Evolutionary conservation across 1,140 invertebrate genomes (phyloP), one percentile per base, ranked within the genome.

Genomic region (Tetramorium alpestre): DNA sequence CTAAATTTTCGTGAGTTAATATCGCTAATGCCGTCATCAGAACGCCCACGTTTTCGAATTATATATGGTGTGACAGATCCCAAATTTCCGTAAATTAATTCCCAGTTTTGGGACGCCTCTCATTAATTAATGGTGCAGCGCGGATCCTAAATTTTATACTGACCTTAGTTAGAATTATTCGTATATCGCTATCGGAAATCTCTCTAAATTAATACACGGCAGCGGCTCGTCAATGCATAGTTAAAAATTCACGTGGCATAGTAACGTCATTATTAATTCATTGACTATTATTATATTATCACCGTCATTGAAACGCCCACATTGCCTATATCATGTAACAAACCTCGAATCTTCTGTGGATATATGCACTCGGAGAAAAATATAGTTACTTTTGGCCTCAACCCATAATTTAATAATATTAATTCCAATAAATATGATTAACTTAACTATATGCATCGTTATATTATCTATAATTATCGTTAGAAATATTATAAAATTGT

Each of bases 1-100:
- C 25, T 65, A 65, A 78, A 78, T 78, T 78, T 78, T 65, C 58
- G 38, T 49, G 60, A 69, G 28, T 22, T 67, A 38, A 80, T 69
- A 22, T 69, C 47, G 64, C 33, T 69, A 80, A 80, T 69, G 44
- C 18, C 47, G 41, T 64, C 38, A 69, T 41, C 44, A n/a, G n/a
- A 54, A 69, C 44, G 13, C 13, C 44, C 47, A 54, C 47, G 13
- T 16, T 33, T 33, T 22, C 8, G 25, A 80, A 1, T 80, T 25
- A 65, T 78, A 65, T 65, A 44, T 4, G 6, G n/a, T 16, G 25
- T 18, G 54, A 73, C 49, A 38, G 56, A 38, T 16, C 49, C 28
- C 38, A 65, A 78, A 78, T 78, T 65, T 65, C 11, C 41, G 72
- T 38, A 6, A 49, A 78, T 78, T 78, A 65, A 65, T 65, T 22